Base-by-base conservation (phyloP, 2,113 vertebrate genomes). In the Phylloscopus trochiloides region DNA sequence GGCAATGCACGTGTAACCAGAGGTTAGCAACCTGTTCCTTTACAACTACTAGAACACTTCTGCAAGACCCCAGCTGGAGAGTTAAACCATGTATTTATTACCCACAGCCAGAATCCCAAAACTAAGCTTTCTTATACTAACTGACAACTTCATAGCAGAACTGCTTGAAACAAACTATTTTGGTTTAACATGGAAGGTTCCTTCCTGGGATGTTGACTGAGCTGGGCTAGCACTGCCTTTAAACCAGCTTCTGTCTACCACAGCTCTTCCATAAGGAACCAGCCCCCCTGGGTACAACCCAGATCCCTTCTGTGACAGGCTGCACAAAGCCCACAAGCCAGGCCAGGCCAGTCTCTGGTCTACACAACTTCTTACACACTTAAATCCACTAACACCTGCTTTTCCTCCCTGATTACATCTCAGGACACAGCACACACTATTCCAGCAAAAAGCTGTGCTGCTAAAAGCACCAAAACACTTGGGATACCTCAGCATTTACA, bases 1-100 rank as follows among this genome's bases (percentile, higher is more conserved):
- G 4, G 63, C 32, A 45, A 25, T 2, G 50, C 55, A n/a, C 1
- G 0, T 29, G 3, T 55, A 75, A 18, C 15, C 10, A 29, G 43
- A 61, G 26, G 3, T 25, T 6, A 32, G 32, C 4, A 55, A n/a
- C 36, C 62, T 34, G n/a, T 2, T 63, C 54, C 9, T 10, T 32
- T 8, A 0, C 0, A 61, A 51, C 76, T 15, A 13, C 34, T 3
- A 20, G 9, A 51, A 81, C 40, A 5, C 52, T 55, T 40, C 36
- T 12, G 10, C 13, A 47, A 38, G 34, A 55, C 18, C 15, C 1
- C 1, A 29, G n/a, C 2, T 14, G 14, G 31, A 45, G 12, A 80
- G 38, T 25, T 47, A 73, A 85, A 88, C 17, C 32, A 52, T 3
- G 2, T 5, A 5, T 38, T 40, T 5, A 5, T 38, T 40, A n/a